These are phyloP conservation scores for Gonatopus flavifemur DNA, from an alignment of 1,140 invertebrate species.

Conservation along the genomic window DNA sequence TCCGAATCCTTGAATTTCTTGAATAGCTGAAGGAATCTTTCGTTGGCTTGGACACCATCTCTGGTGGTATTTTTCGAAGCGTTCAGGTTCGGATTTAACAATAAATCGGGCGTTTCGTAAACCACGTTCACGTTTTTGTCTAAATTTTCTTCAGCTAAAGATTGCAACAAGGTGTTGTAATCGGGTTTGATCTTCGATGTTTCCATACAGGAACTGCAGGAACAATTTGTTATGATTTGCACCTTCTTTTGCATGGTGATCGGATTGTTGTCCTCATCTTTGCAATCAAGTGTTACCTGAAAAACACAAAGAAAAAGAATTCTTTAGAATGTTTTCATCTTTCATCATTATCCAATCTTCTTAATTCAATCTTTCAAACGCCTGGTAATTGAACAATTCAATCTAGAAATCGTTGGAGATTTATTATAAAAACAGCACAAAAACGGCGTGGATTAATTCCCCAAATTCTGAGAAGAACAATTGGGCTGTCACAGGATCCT, in stretches of 20 bases:
- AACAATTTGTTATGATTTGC: conserved; percentile 67
- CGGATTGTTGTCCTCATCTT: conserved; percentile 58
- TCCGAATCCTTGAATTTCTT: conserved; percentile 46
- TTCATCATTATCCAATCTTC: neutral
- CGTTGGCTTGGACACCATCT: conserved; percentile 42
- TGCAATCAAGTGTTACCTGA: conserved; percentile 63
- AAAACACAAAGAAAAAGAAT: neutral
- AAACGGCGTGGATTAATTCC: too few species aligned
- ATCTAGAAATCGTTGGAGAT: too few species aligned
- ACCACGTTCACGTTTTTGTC: conserved; percentile 46
- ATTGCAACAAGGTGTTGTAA: conserved; percentile 48
- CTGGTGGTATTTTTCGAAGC: conserved; percentile 41
- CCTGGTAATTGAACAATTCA: too few species aligned
- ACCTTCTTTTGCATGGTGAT: conserved; percentile 64
- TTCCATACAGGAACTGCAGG: conserved; percentile 63
- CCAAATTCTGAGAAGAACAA: too few species aligned
- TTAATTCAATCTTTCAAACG: too few species aligned
- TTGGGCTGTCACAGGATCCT: too few species aligned
- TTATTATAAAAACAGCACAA: too few species aligned
- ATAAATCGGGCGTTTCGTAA: conserved; percentile 50
- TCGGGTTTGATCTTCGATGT: conserved; percentile 53
- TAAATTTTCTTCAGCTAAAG: conserved; percentile 40
- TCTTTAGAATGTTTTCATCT: too few species aligned
- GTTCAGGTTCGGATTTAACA: conserved; percentile 51
- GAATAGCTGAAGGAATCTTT: conserved; percentile 46